Conservation (phyloP, 2,797 vertebrate genomes). For the Hyperoplus immaculatus region DNA sequence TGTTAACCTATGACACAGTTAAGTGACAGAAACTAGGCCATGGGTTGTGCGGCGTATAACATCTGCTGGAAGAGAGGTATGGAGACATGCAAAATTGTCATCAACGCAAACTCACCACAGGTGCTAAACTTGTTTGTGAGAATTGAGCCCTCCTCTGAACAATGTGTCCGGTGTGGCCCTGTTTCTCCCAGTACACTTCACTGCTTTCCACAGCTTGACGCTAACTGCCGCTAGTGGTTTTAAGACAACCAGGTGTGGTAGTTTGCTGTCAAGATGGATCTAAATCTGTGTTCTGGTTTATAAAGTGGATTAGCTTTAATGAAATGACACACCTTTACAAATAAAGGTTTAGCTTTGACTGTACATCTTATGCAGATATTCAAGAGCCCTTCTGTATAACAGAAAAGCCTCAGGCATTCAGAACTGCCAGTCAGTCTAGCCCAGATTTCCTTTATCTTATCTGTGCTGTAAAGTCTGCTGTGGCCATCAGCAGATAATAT, state of each 20-base stretch:
- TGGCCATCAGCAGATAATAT: slow-evolving; percentile 23
- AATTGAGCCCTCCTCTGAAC: slow-evolving; percentile 2
- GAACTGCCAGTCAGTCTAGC: slow-evolving; percentile 39
- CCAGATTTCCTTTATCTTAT: slow-evolving; percentile 53
- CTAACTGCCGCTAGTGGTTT: neutral
- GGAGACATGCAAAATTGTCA: slow-evolving; percentile 22
- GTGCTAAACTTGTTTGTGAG: slow-evolving; percentile 45
- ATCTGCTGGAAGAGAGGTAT: slow-evolving; percentile 13
- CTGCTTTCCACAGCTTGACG: neutral
- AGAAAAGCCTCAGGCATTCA: slow-evolving; percentile 24
- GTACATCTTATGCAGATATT: slow-evolving; percentile 10
- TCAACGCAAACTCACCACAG: neutral
- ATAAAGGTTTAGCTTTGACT: neutral
- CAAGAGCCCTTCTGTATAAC: neutral
- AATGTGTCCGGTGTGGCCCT: slow-evolving; percentile 12
- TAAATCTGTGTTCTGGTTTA: neutral
- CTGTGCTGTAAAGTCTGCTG: slow-evolving; percentile 15
- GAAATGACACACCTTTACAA: neutral
- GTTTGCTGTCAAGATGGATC: slow-evolving; percentile 15
- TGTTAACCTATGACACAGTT: slow-evolving; percentile 53
- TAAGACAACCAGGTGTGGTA: slow-evolving; percentile 11
- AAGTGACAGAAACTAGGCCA: slow-evolving; percentile 50
- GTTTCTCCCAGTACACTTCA: slow-evolving; percentile 17
- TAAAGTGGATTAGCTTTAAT: neutral
- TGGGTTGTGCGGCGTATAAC: neutral